Base-by-base conservation (phyloP, 2,797 vertebrate species). In the Anguilla pacifica region DNA sequence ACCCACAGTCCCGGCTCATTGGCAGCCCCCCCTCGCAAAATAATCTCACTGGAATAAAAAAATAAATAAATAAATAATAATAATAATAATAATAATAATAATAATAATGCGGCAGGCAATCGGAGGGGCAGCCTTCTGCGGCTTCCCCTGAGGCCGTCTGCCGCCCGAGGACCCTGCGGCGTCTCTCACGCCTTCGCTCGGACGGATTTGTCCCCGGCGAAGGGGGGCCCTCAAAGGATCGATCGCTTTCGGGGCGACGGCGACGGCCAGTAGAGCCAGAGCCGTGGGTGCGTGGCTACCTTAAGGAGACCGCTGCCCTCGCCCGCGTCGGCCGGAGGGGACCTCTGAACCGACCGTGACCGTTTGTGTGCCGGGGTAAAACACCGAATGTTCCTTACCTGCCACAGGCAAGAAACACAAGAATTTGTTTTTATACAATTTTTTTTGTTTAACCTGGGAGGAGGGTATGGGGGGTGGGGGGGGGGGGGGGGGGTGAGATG, bases 1-100 rank as follows among this genome's bases (percentile, higher is more conserved):
- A 1, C n/a, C 67, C n/a, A 4, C 53, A 85, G 53, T n/a, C 3
- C n/a, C 19, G 46, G 39, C 35, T 77, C 61, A 72, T 55, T 72
- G 35, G 70, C 39, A 77, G 55, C 31, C 31, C 55, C 86, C 86
- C 85, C 86, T 51, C 19, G 49, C 55, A 49, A 53, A 51, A 31
- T 10, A 10, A 31, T 10, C 82, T 55, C 82, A 6, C 17, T 6
- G 25, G 82, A 15, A 57, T 15, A 57, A 53, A 84, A 6, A 25
- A 82, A 28, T 3, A 51, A 51, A 51, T 31, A 31, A n/a, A n/a
- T n/a, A n/a, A 31, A 31, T 31, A 31, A 31, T 31, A 31, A 31
- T 31, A 31, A 31, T 31, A 31, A 31, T 31, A 31, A 31, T 31
- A 31, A 31, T 31, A 31, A 31, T 31, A 31, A 31, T 31, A 31